Conservation (phyloP, 1,140 invertebrate species). For the Pseudomyrmex cubaensis region DNA sequence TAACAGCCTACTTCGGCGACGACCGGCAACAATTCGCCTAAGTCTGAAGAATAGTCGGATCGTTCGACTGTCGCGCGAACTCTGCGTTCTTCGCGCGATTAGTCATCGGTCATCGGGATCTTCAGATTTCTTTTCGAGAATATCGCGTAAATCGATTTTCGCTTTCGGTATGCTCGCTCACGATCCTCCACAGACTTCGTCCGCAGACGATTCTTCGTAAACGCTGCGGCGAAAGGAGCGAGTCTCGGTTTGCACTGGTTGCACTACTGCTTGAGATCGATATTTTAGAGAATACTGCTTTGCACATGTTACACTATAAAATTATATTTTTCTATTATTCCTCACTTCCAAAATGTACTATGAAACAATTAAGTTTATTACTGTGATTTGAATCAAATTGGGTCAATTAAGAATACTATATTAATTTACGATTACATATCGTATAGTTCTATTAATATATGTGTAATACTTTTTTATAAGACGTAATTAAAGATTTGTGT, state of each 20-base stretch:
- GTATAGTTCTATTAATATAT: background rate
- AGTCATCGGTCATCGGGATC: conserved; percentile 68
- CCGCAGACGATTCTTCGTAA: background rate
- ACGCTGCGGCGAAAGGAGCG: background rate
- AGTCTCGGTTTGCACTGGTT: background rate
- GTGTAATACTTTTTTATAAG: background rate
- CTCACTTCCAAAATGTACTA: background rate
- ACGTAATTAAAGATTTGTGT: background rate
- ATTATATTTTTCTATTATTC: conserved; percentile 1
- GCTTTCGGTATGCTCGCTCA: conserved; percentile 57
- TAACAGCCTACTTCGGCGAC: conserved; percentile 81
- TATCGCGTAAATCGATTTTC: conserved; percentile 66
- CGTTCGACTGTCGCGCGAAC: conserved; percentile 62
- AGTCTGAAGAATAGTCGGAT: conserved; percentile 1
- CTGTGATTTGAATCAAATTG: background rate
- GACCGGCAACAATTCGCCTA: conserved; percentile 25
- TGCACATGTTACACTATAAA: background rate
- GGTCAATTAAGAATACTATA: conserved; percentile 12
- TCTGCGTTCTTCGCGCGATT: conserved; percentile 63
- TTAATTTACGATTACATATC: background rate
- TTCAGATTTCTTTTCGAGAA: background rate
- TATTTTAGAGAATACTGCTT: background rate
- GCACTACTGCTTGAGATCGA: background rate
- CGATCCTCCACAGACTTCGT: conserved; percentile 18
- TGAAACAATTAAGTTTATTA: background rate